These are phyloP conservation scores for Actinia tenebrosa DNA, from an alignment of 64 coral and sea anemone species.

Conservation along the genomic window DNA sequence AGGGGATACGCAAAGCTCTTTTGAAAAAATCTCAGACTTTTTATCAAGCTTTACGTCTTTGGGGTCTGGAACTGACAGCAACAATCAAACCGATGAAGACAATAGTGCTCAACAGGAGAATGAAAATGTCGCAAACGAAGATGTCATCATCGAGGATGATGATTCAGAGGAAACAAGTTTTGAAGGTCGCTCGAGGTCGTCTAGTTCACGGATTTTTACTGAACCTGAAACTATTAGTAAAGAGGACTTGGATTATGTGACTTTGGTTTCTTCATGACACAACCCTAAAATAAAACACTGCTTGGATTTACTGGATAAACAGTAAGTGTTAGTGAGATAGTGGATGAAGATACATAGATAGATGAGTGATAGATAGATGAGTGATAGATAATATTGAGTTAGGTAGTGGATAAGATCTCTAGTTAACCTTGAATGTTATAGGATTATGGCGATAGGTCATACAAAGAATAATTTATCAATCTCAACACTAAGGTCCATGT, in stretches of 20 bases:
- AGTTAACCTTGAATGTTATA: no score
- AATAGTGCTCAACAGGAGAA: not conserved
- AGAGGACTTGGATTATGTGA: conserved; percentile 25
- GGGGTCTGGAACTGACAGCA: not conserved
- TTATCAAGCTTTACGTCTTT: conserved; percentile 22
- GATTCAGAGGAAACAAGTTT: not conserved
- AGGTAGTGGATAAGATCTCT: no score
- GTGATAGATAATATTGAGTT: no score
- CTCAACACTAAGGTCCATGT: no score
- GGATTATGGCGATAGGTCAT: no score
- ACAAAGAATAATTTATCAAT: no score
- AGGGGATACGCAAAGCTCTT: not conserved
- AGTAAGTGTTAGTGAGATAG: not conserved
- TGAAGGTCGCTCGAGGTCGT: not conserved
- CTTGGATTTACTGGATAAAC: not conserved
- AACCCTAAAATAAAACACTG: not conserved
- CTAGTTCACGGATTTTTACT: conserved; percentile 19
- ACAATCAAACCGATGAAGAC: not conserved
- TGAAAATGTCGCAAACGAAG: not conserved
- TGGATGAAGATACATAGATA: not conserved
- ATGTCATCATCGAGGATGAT: not conserved
- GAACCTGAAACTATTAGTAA: conserved; percentile 16
- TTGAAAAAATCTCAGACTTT: conserved; percentile 1
- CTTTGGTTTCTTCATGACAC: conserved; percentile 12
- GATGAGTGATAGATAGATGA: no score